A percentile compares a stretch with the other conserved stretches of the same genome.
phyloP scores from a whole-genome alignment of 2,888 invertebrate genomes.

The Caenorhabditis imperialis region DNA sequence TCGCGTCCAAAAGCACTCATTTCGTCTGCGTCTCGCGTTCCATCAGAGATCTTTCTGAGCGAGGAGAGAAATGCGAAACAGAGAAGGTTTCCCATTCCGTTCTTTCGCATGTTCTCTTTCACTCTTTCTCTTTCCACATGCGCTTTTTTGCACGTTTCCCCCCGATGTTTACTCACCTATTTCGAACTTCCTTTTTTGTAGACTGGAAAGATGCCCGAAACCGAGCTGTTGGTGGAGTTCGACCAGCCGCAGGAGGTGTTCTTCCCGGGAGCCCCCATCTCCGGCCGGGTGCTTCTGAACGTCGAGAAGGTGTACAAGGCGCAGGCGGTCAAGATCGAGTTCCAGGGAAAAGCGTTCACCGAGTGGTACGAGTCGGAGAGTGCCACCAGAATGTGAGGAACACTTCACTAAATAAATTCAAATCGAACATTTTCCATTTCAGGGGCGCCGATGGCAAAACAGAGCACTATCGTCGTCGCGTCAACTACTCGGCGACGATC shows the following conservation, averaged over 20 bases:
- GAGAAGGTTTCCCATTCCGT: no score
- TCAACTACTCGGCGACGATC: slow-evolving; percentile 46
- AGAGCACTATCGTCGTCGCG: slow-evolving; percentile 9
- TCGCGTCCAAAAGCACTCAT: no score
- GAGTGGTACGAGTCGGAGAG: slow-evolving; percentile 35
- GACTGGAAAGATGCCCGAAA: slow-evolving; percentile 15
- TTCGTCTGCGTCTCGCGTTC: no score
- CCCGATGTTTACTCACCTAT: background rate
- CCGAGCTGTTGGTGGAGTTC: slow-evolving; percentile 26
- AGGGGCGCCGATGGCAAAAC: slow-evolving; percentile 42
- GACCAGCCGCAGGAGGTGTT: slow-evolving; percentile 40
- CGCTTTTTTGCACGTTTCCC: background rate
- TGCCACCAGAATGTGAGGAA: slow-evolving; percentile 19
- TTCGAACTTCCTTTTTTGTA: no score
- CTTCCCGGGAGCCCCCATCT: slow-evolving; percentile 32
- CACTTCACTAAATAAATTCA: background rate
- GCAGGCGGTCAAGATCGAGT: slow-evolving; percentile 36
- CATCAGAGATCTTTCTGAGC: no score
- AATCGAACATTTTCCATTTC: slow-evolving; percentile 4
- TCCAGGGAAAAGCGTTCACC: slow-evolving; percentile 27
- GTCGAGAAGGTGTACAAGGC: slow-evolving; percentile 32
- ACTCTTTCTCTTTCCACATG: background rate
- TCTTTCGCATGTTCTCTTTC: no score
- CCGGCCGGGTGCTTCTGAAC: slow-evolving; percentile 25
- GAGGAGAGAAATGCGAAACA: no score